These are phyloP conservation scores for Lapara coniferarum DNA, from an alignment of 2,888 invertebrate species.

Conservation along the genomic window DNA sequence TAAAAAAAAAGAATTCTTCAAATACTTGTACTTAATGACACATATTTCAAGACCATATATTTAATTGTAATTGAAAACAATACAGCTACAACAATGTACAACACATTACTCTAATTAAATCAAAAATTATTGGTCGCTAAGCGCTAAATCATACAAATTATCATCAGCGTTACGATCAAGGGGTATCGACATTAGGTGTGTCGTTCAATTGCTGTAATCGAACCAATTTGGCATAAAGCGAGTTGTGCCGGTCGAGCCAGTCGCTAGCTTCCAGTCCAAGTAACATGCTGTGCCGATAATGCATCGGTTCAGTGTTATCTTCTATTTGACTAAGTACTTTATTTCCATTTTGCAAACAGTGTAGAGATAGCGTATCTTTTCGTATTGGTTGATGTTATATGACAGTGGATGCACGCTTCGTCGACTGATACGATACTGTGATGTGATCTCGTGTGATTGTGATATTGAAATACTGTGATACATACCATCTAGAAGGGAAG, in stretches of 20 bases:
- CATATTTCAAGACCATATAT: not conserved
- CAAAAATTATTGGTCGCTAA: not conserved
- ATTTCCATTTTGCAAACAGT: conserved; percentile 67
- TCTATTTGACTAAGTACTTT: conserved; percentile 57
- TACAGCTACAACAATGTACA: not conserved
- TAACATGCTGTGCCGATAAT: conserved; percentile 46
- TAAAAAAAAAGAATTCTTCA: too few relatives aligned
- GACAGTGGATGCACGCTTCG: conserved; percentile 55
- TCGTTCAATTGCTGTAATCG: conserved; percentile 66
- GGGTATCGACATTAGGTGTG: conserved; percentile 42
- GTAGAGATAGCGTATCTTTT: conserved; percentile 68
- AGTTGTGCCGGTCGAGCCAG: conserved; percentile 43
- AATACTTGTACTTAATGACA: too few relatives aligned
- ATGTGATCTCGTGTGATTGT: conserved; percentile 51
- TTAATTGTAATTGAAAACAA: conserved; percentile 3
- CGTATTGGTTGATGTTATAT: conserved; percentile 64
- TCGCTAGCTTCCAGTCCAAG: conserved; percentile 44
- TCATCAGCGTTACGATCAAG: conserved; percentile 37
- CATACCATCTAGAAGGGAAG: conserved; percentile 36
- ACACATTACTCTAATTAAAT: not conserved
- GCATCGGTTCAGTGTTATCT: conserved; percentile 54
- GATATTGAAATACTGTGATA: conserved; percentile 39
- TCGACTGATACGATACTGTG: conserved; percentile 50
- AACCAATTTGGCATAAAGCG: conserved; percentile 57
- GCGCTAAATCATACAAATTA: conserved; percentile 22